A percentile compares a stretch with the other conserved stretches of the same genome.
phyloP scores from a whole-genome alignment of 2,113 vertebrate genomes.

The Stomatorhinus ivindoensis region DNA sequence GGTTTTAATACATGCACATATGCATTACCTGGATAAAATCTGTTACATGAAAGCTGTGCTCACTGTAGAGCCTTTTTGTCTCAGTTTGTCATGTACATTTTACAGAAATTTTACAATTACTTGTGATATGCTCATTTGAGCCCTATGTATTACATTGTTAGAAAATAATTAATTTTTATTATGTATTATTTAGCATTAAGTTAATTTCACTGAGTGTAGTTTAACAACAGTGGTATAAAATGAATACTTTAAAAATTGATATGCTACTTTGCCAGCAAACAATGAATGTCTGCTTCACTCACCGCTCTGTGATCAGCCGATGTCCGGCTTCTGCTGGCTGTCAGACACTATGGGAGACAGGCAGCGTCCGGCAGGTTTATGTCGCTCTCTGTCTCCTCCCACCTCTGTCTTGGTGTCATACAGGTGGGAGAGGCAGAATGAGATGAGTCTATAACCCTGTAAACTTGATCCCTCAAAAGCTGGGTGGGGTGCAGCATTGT shows the following conservation, averaged over 20 bases:
- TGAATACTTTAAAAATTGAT: background rate
- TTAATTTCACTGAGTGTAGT: background rate
- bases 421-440: background rate
- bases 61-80: background rate
- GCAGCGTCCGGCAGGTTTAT: background rate
- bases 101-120: background rate
- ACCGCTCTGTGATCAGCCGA: background rate
- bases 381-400: conserved; percentile 15
- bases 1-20: background rate
- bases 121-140: background rate
- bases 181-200: background rate
- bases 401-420: background rate
- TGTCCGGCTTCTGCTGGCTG: background rate
- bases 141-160: background rate
- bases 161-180: background rate
- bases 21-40: background rate
- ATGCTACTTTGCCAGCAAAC: background rate
- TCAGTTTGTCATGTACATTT: background rate
- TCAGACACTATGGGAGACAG: background rate
- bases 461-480: background rate
- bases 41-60: background rate
- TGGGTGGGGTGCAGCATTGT: background rate
- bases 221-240: background rate
- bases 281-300: background rate
- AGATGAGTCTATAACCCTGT: background rate